Base-by-base conservation (phyloP, 2,113 vertebrate genomes). In the Holacanthus passer region DNA sequence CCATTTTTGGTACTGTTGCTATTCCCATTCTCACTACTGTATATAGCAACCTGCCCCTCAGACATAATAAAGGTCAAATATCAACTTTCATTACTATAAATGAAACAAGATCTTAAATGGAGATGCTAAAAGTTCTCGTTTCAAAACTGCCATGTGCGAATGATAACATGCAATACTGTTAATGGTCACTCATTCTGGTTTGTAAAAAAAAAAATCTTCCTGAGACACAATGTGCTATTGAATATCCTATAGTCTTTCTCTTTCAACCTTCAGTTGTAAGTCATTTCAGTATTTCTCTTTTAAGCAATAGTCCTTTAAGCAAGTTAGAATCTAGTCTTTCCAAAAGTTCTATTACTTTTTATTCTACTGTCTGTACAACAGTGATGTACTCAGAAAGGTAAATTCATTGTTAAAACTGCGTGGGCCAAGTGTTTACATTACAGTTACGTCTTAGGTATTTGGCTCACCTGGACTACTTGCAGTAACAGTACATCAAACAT, bases 21-120 rank as follows among this genome's bases (percentile, higher is more conserved):
- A 10, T 70, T 69, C 43, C 20, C 31, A 62, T 58, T 77, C 17
- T 64, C 45, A 41, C 52, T 19, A 9, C 67, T 63, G 39, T 50
- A 19, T 47, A 39, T 22, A 76, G 52, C 29, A 62, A 19, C 45
- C 17, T 29, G 50, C 19, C 43, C 17, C 47, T 53, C 56, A 56
- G 37, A 71, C 8, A 43, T 17, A 0, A 71, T 43, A 76, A 68
- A 63, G 31, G 55, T 73, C 67, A 32, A 50, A 47, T 1, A 66
- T n/a, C 32, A 10, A 52, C 59, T 76, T 45, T 32, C 20, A 77
- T 73, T 41, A 41, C 41, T 64, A 12, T 43, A 35, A 56, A 60
- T 65, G 50, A 60, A 85, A 79, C 37, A 48, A 7, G 12, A 80
- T 59, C 7, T 17, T 48, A 8, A 76, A 70, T 3, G 53, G 55